These are phyloP conservation scores for Sciurus carolinensis DNA, from an alignment of 2,797 vertebrate genomes.

Conservation along the genomic window DNA sequence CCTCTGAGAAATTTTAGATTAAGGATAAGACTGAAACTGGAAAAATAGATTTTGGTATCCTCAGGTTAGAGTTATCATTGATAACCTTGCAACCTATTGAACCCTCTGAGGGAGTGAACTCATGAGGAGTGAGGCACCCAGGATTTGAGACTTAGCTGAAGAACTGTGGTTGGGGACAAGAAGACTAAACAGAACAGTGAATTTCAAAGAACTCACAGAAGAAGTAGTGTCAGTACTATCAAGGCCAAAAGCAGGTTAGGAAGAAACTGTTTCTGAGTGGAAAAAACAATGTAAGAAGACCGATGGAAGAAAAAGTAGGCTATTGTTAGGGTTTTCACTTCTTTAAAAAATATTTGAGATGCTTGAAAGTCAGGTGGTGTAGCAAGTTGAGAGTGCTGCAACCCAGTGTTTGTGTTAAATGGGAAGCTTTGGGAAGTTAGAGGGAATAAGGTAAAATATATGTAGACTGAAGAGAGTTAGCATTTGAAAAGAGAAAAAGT, in stretches of 20 bases:
- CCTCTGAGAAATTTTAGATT: neutral
- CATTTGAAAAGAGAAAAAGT: constrained; percentile 24
- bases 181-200: neutral
- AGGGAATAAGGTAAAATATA: neutral
- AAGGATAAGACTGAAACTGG: neutral
- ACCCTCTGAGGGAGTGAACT: neutral
- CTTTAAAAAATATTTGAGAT: constrained; percentile 29
- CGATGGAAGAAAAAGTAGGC: neutral
- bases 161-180: neutral
- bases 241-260: neutral
- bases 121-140: too few species aligned
- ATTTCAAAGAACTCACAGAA: neutral
- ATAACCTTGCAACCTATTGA: neutral
- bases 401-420: neutral
- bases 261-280: neutral
- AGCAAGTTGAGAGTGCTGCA: neutral
- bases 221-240: neutral
- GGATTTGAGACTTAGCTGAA: neutral
- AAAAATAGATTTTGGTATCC: neutral
- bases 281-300: neutral
- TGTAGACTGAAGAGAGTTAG: neutral
- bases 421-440: neutral
- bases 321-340: neutral
- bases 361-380: neutral
- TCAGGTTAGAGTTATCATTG: neutral